Base-by-base conservation (phyloP, 2,888 invertebrate species). In the Caenorhabditis wallacei region DNA sequence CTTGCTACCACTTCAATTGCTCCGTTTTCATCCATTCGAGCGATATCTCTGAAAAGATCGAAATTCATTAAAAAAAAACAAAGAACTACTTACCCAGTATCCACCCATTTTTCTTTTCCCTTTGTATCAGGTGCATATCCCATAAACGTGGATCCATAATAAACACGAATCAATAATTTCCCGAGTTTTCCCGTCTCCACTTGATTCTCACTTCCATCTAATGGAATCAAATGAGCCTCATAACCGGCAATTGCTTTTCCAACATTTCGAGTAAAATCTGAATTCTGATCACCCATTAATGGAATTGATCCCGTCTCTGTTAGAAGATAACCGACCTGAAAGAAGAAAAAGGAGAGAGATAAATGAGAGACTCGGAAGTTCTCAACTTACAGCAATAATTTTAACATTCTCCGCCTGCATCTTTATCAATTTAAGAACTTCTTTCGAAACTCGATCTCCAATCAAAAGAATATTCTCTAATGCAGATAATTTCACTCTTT, bases 61-160 rank as follows among this genome's bases (percentile, higher is more conserved):
- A n/a, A n/a, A n/a, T n/a, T n/a, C n/a, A n/a, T n/a, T n/a, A n/a
- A n/a, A n/a, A n/a, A n/a, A n/a, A n/a, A n/a, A n/a, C n/a, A n/a
- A n/a, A n/a, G n/a, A n/a, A n/a, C n/a, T n/a, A n/a, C n/a, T n/a
- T 86, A 93, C 93, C 93, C 93, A 26, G 93, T 93, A 64, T 89
- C 89, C 66, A 93, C 92, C 93, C 93, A 93, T 69, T 92, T 88
- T 57, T 92, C 91, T 13, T 80, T 84, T 24, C 85, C 87, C n/a
- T 81, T 82, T 20, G 87, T 87, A 20, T 87, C 82, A 0, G 90
- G 90, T 8, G 88, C 89, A 87, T 93, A 93, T 16, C 92, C 92
- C 64, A 93, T 88, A 92, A 93, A 93, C 11, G 92, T 92, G 7
- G 88, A 88, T 35, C 85, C 87, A 51, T 82, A 84, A 64, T 84